Base-by-base conservation (phyloP, 2,888 invertebrate genomes). In the Lepas anatifera region DNA sequence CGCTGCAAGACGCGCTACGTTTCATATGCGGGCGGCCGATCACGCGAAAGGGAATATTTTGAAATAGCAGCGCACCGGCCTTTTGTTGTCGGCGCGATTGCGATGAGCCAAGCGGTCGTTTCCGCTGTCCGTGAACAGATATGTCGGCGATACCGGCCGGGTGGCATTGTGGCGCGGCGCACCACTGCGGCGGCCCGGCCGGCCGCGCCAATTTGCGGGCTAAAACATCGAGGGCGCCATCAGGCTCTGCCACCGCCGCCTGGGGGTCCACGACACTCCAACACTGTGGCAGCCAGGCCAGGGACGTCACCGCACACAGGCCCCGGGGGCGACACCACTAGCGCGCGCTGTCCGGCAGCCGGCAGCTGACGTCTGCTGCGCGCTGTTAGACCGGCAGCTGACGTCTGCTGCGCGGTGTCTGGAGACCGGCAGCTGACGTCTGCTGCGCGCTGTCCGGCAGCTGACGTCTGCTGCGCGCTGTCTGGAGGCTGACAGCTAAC, bases 41-140 rank as follows among this genome's bases (percentile, higher is more conserved):
- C 29, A n/a, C 16, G 52, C 52, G 52, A 52, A 32, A 52, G 52
- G 52, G 52, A 52, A 52, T 52, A 52, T 52, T 52, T 52, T 32
- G 52, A 52, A 52, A 52, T 52, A 52, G 32, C 32, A 32, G 52
- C 52, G 41, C 52, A 18, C 52, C 52, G 52, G 29, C 52, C 32
- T 50, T 52, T 52, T 52, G 29, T 29, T 52, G 52, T 52, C 52
- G 18, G 29, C 32, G 29, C 52, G 52, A 52, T 32, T 52, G 52
- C 52, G 52, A 52, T 29, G 52, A 32, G 52, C 52, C 52, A 52
- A 52, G 52, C 6, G 52, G 29, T 52, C 52, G 32, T 52, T 52
- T 52, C 52, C 52, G 52, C 32, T 29, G 52, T 52, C 32, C 52
- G 32, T 32, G 32, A 32, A 52, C 11, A 32, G 52, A 18, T 52